Evolutionary conservation across 2,888 invertebrate species (phyloP).

Genomic region (Chaetoderma sp.): DNA sequence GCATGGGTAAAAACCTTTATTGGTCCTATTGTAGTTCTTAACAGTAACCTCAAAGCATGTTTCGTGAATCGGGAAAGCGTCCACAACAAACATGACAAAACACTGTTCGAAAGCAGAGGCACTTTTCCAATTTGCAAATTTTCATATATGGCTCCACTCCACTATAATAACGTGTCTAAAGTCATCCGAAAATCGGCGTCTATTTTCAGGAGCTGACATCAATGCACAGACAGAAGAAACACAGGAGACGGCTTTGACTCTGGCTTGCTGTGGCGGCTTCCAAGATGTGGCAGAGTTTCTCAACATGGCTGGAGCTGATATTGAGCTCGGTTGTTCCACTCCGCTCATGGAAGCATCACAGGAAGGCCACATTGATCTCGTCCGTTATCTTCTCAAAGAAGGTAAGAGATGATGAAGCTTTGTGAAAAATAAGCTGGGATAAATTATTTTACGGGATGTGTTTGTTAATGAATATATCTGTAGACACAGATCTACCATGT

Average conservation of each 20-base stretch:
- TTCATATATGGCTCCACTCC: no score
- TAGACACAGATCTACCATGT: neutral
- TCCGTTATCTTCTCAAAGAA: slow-evolving; percentile 71
- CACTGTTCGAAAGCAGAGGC: no score
- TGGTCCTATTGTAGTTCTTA: no score
- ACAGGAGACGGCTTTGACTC: slow-evolving; percentile 94
- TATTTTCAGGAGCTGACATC: slow-evolving; percentile 83
- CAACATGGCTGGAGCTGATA: slow-evolving; percentile 93
- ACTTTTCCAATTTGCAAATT: no score
- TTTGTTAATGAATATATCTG: neutral
- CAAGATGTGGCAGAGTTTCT: slow-evolving; percentile 95
- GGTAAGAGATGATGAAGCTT: no score
- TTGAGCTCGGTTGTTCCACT: slow-evolving; percentile 90
- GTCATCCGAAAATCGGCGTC: no score
- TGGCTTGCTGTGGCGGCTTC: slow-evolving; percentile 94
- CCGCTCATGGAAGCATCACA: slow-evolving; percentile 99
- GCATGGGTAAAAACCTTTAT: no score
- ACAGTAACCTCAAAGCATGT: no score
- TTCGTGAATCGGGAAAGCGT: no score
- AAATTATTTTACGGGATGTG: neutral
- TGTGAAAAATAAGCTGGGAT: neutral
- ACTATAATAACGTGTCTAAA: no score
- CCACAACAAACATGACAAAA: no score
- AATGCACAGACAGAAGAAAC: slow-evolving; percentile 99
- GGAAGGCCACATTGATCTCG: slow-evolving; percentile 95